Evolutionary conservation across 2,888 invertebrate genomes (phyloP), one percentile per base, ranked within the genome.

Genomic region (Drosophila neotestacea): DNA sequence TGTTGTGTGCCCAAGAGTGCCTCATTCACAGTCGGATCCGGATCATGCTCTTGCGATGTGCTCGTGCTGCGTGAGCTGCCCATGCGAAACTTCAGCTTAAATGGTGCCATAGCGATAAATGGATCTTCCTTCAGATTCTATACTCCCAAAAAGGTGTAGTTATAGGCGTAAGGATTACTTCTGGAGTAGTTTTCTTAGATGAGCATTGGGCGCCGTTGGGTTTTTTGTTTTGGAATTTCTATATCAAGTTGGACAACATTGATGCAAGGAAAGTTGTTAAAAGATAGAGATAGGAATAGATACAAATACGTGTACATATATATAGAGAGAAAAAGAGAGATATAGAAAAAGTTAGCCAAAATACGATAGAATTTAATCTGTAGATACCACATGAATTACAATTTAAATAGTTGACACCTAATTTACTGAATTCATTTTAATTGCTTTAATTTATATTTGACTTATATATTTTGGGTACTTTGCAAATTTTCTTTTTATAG

Each of bases 81-180:
- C 92, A 92, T 92, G 62, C 93, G 92, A 85, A 93, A 93, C 86
- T 93, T 93, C 44, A 93, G 86, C 82, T 93, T 93, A 76, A 93
- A 93, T 28, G 93, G 93, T 39, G 93, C 93, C 93, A 93, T 93
- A 38, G n/a, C 41, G 39, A 22, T 42, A 42, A 34, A 46, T n/a
- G 11, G 9, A 41, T 52, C 1, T 4, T 6, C 44, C 13, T 27
- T 54, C 22, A 9, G 13, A 13, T 13, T n/a, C 9, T 39, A 28
- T 28, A 6, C 28, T 38, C 27, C 36, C 10, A 51, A 28, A 22
- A 11, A 10, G 22, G 0, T 5, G 41, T 16, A 1, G n/a, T n/a
- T 38, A 6, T 36, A 22, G 22, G 10, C 34, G 34, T 32, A 6
- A 5, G 11, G 1, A 4, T 36, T 9, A 6, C 50, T 50, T 36